These are phyloP conservation scores for Drosophila orosa DNA, from an alignment of 1,140 invertebrate species.

Conservation along the genomic window DNA sequence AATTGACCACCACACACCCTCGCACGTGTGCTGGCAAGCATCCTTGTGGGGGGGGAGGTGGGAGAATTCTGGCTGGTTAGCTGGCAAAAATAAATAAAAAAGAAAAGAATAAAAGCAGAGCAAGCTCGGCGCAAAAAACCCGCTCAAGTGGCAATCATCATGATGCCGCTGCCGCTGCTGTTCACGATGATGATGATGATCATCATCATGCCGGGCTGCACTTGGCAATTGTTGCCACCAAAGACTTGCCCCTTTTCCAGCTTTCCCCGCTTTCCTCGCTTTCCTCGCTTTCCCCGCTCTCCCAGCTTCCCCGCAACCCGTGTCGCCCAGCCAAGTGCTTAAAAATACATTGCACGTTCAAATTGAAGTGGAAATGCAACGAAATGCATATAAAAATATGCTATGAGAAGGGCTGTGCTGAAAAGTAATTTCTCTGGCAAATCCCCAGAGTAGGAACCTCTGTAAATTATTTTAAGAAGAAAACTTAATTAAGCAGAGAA, in stretches of 20 bases:
- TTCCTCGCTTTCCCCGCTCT: too few relatives aligned
- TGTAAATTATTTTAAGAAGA: background rate
- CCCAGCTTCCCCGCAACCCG: background rate
- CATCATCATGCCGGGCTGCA: slow-evolving; percentile 56
- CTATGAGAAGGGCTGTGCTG: background rate
- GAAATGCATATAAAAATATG: slow-evolving; percentile 65
- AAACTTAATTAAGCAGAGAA: too few relatives aligned
- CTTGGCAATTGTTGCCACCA: slow-evolving; percentile 74
- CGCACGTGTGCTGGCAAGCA: slow-evolving; percentile 24
- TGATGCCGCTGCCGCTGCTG: slow-evolving; percentile 30
- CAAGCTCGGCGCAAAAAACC: slow-evolving; percentile 46
- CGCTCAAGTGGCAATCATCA: slow-evolving; percentile 76
- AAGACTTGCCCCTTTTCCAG: slow-evolving; percentile 5
- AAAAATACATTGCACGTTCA: slow-evolving; percentile 81
- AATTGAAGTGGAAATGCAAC: slow-evolving; percentile 76
- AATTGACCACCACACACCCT: slow-evolving; percentile 54
- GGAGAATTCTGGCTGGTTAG: slow-evolving; percentile 15
- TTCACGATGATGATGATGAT: slow-evolving; percentile 8
- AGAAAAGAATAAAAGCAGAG: slow-evolving; percentile 4
- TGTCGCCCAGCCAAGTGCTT: slow-evolving; percentile 48
- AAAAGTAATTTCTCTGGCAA: slow-evolving; percentile 27
- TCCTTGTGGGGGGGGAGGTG: slow-evolving; percentile 15
- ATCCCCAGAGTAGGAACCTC: background rate
- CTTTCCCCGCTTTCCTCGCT: background rate
- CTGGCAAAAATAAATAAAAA: background rate